Base-by-base conservation (phyloP, 1,140 invertebrate species). In the Caenorhabditis inopinata region DNA sequence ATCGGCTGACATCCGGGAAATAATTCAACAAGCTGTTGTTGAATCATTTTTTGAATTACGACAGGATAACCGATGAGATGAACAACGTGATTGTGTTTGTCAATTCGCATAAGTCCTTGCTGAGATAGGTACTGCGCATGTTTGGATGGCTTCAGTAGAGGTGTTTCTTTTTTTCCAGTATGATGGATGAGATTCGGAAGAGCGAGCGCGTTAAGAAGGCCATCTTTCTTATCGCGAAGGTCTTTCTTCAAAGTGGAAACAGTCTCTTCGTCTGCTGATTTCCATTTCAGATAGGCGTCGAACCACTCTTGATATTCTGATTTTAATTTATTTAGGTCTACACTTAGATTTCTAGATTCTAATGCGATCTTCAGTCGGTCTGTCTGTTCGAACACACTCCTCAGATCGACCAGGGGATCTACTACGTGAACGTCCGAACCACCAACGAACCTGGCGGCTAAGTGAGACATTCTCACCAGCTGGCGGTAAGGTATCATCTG, bases 51-150 rank as follows among this genome's bases (percentile, higher is more conserved):
- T 21, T 74, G 78, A 1, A 79, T 27, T 1, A 79, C 27, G 7
- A 75, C 78, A 11, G 78, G 78, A 51, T 79, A 79, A 5, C 78
- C 78, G 62, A 79, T 68, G 18, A 79, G 73, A 46, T 51, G 45
- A 51, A 79, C 35, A 0, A 75, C 32, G 38, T 75, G 45, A 5
- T 49, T 73, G n/a, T 79, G 51, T 42, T 74, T 74, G 35, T 79
- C 78, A 27, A 79, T 79, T 51, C 78, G 38, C 78, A 79, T 79
- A 14, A 79, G n/a, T 1, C 78, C 78, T 21, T 74, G 48, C 12
- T 38, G 58, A 9, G 51, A 32, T 2, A 79, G 46, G 62, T 74
- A 79, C 18, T 79, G 51, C 12, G 78, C 46, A 23, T 79, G 78
- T 51, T 79, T 79, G 18, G 78, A 68, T 29, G 78, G 51, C n/a